Percentiles rank a stretch among this genome's conserved stretches.
These are phyloP conservation scores for Semibalanus balanoides DNA, from an alignment of 1,140 invertebrate genomes.

Conservation along the genomic window DNA sequence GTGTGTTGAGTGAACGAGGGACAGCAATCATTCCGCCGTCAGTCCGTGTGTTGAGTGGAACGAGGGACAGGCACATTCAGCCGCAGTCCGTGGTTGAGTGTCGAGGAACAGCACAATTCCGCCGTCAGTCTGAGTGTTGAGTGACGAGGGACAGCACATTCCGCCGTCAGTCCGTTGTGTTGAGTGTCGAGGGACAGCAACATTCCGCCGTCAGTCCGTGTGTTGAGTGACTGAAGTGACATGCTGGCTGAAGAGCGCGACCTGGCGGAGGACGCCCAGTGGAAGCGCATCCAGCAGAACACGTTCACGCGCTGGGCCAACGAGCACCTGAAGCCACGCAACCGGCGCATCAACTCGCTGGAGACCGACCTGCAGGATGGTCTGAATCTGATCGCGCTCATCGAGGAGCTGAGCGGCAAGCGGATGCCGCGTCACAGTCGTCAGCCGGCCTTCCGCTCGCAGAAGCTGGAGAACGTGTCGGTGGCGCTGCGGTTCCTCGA, in stretches of 20 bases:
- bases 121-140: too few relatives aligned
- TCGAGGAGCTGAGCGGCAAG: slow-evolving; percentile 76
- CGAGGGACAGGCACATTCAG: too few relatives aligned
- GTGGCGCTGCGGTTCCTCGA: slow-evolving; percentile 76
- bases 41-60: too few relatives aligned
- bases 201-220: too few relatives aligned
- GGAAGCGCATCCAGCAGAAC: slow-evolving; percentile 90
- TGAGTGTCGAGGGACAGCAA: too few relatives aligned
- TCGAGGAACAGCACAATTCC: too few relatives aligned
- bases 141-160: too few relatives aligned
- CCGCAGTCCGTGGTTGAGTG: too few relatives aligned
- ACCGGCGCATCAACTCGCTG: slow-evolving; percentile 61
- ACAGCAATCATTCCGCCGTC: too few relatives aligned
- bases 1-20: too few relatives aligned
- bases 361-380: slow-evolving; percentile 78
- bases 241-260: slow-evolving; percentile 66
- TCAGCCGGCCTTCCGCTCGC: slow-evolving; percentile 70
- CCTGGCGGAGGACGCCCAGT: slow-evolving; percentile 77
- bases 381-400: slow-evolving; percentile 58
- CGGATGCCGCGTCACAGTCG: slow-evolving; percentile 71
- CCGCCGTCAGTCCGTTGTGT: too few relatives aligned
- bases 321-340: slow-evolving; percentile 70
- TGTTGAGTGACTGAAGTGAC: too few relatives aligned
- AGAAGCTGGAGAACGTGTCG: slow-evolving; percentile 82
- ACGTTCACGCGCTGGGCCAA: slow-evolving; percentile 92